Percentiles rank a stretch among this genome's conserved stretches.
Evolutionary conservation across 2,888 invertebrate species (phyloP).

Genomic region (Macrophya alboannulata): DNA sequence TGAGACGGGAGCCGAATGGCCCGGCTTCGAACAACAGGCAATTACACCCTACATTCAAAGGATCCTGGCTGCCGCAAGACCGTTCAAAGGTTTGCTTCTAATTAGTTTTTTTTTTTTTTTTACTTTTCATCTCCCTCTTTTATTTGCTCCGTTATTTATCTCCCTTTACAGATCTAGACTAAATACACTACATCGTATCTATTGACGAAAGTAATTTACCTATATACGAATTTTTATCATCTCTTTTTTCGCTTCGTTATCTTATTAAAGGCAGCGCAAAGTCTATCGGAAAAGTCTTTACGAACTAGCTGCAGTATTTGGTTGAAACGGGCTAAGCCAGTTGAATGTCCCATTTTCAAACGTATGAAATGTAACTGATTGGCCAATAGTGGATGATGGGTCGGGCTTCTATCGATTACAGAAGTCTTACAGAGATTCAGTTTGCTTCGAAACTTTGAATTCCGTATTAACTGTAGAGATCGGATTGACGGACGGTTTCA

Average conservation of each 20-base stretch:
- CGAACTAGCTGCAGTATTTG: not conserved
- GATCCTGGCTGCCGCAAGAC: slow-evolving; percentile 79
- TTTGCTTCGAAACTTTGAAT: slow-evolving; percentile 43
- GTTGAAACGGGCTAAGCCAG: not conserved
- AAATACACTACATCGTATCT: not conserved
- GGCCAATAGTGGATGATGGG: slow-evolving; percentile 60
- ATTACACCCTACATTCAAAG: slow-evolving; percentile 83
- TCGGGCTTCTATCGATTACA: slow-evolving; percentile 78
- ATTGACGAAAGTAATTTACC: not conserved
- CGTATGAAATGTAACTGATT: slow-evolving; percentile 18
- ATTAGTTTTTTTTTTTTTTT: slow-evolving; percentile 22
- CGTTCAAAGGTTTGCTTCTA: slow-evolving; percentile 74
- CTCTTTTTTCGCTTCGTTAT: not conserved
- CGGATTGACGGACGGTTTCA: not conserved
- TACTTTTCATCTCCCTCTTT: not conserved
- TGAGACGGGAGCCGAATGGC: slow-evolving; percentile 80
- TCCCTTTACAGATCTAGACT: not conserved
- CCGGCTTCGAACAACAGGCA: slow-evolving; percentile 80
- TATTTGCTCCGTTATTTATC: not conserved
- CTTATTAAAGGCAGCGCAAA: not conserved
- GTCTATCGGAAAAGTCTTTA: not conserved
- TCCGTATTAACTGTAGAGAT: not conserved
- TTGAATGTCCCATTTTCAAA: slow-evolving; percentile 11
- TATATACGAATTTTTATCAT: not conserved
- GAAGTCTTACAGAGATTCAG: slow-evolving; percentile 72